Evolutionary conservation across 2,888 invertebrate genomes (phyloP).

Genomic region (Dugesia japonica): DNA sequence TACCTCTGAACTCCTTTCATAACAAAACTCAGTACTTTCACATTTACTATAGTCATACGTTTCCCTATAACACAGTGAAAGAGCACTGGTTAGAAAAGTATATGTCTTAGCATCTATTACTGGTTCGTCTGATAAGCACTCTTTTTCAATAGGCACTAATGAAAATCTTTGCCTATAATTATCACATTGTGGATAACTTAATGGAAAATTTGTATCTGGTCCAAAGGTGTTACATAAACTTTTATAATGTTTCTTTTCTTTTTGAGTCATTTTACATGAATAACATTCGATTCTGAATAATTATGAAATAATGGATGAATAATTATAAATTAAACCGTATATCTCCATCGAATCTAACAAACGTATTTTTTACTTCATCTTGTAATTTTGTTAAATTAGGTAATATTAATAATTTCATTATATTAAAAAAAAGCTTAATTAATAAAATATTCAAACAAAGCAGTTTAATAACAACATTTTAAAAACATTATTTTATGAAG

Average conservation of each 20-base stretch:
- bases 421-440: too few relatives aligned
- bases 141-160: neutral
- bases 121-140: neutral
- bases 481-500: too few relatives aligned
- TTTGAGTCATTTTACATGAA: constrained; percentile 7
- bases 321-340: neutral
- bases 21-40: neutral
- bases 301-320: neutral
- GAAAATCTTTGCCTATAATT: neutral
- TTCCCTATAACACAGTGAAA: neutral
- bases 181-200: neutral
- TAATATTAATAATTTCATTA: constrained; percentile 14
- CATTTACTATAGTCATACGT: neutral
- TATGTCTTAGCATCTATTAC: neutral
- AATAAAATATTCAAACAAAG: too few relatives aligned
- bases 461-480: too few relatives aligned
- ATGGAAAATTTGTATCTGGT: neutral
- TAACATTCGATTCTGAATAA: neutral
- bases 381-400: neutral
- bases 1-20: neutral
- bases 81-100: neutral
- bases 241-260: constrained; percentile 1
- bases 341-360: neutral
- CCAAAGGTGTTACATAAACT: neutral
- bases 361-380: constrained; percentile 11